These are phyloP conservation scores for Yponomeuta malinellus DNA, from an alignment of 2,888 invertebrate genomes.

Conservation along the genomic window DNA sequence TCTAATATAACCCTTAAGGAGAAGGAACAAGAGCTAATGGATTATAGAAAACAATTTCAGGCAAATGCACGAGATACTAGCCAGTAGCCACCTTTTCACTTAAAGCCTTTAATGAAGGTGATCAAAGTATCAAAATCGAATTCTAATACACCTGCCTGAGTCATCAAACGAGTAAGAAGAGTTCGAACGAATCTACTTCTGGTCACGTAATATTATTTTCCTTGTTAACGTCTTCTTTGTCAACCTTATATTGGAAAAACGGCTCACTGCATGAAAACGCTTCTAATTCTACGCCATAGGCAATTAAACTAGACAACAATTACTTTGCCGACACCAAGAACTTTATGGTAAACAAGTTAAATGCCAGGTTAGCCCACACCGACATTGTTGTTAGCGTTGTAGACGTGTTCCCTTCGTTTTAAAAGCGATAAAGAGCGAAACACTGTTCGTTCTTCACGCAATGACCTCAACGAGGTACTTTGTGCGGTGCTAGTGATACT, in stretches of 20 bases:
- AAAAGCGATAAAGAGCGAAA: constrained; percentile 4
- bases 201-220: constrained; percentile 13
- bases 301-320: background rate
- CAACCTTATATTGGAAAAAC: background rate
- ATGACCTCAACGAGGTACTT: constrained; percentile 40
- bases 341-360: background rate
- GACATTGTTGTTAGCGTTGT: background rate
- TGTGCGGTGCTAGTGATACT: constrained; percentile 32
- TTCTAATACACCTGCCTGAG: background rate
- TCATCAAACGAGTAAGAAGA: constrained; percentile 3
- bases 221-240: constrained; percentile 4
- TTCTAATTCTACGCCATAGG: background rate
- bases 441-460: constrained; percentile 27
- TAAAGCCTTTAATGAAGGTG: background rate
- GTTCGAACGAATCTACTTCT: constrained; percentile 3
- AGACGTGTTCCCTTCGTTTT: background rate
- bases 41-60: background rate
- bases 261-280: background rate
- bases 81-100: background rate
- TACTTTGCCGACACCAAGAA: background rate
- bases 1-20: background rate
- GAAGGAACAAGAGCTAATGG: background rate
- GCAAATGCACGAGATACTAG: background rate
- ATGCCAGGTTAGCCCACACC: background rate
- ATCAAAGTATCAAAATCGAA: background rate